Conservation (phyloP, 2,113 vertebrate species). For the Malurus melanocephalus region DNA sequence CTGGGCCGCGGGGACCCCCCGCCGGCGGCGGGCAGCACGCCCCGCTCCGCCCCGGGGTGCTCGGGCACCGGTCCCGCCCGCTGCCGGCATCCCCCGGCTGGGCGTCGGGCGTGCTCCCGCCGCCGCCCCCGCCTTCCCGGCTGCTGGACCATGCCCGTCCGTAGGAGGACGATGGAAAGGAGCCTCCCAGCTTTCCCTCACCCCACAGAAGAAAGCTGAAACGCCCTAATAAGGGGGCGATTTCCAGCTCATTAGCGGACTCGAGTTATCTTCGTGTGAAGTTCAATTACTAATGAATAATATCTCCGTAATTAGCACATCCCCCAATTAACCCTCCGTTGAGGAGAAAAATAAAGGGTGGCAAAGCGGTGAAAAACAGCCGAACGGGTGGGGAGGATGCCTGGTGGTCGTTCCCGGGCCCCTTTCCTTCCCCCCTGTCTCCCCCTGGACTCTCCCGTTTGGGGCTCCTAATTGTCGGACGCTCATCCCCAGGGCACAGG, state of each 20-base stretch:
- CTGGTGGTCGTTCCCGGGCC: background rate
- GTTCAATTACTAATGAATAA: background rate
- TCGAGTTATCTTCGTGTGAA: background rate
- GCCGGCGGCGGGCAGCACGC: accelerated
- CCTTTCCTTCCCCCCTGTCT: too few relatives aligned
- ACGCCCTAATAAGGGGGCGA: background rate
- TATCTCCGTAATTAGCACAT: background rate
- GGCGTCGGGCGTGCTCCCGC: background rate
- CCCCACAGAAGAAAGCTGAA: background rate
- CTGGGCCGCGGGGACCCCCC: background rate
- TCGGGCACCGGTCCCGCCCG: background rate
- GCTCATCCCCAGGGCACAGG: background rate
- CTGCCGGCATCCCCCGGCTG: background rate
- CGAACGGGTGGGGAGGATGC: background rate
- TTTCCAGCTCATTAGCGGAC: background rate
- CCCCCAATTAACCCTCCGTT: background rate
- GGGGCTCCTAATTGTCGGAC: background rate
- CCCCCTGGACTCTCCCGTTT: background rate
- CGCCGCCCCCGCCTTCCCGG: background rate
- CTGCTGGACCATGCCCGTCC: background rate
- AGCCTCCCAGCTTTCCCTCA: background rate
- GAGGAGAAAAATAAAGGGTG: background rate
- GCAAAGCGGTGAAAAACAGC: background rate
- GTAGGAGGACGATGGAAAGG: background rate
- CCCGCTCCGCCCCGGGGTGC: background rate